phyloP scores from a whole-genome alignment of 2,888 invertebrate species.

The Reticulitermes lucifugus region DNA sequence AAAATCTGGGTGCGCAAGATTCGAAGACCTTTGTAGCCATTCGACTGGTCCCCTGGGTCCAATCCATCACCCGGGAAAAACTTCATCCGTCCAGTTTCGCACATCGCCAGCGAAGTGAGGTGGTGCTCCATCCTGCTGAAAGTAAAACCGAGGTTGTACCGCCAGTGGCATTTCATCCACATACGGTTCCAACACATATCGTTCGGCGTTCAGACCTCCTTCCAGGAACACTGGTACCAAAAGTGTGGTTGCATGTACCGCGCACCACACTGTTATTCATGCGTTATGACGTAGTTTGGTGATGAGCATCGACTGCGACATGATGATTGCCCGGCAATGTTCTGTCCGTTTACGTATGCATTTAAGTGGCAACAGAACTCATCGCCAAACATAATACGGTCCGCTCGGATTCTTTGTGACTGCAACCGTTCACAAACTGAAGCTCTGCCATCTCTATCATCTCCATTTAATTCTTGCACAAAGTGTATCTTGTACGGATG shows the following conservation, averaged over 20 bases:
- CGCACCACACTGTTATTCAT: not conserved
- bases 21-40: not conserved
- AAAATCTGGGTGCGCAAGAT: not conserved
- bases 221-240: not conserved
- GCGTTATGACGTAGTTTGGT: not conserved
- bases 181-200: not conserved
- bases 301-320: not conserved
- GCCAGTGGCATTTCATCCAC: not conserved
- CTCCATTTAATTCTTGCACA: not conserved
- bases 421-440: not conserved
- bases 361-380: not conserved
- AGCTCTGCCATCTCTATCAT: not conserved
- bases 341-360: not conserved
- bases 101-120: not conserved
- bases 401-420: not conserved
- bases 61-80: not conserved
- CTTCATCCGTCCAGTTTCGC: not conserved
- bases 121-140: slow-evolving; percentile 3
- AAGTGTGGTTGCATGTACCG: not conserved
- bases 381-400: not conserved
- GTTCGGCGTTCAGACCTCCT: not conserved
- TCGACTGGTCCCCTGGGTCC: not conserved
- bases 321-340: not conserved
- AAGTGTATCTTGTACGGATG: not conserved
- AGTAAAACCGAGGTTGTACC: not conserved